Evolutionary conservation across 2,888 invertebrate genomes (phyloP).

Genomic region (Lasioglossum zephyrum): DNA sequence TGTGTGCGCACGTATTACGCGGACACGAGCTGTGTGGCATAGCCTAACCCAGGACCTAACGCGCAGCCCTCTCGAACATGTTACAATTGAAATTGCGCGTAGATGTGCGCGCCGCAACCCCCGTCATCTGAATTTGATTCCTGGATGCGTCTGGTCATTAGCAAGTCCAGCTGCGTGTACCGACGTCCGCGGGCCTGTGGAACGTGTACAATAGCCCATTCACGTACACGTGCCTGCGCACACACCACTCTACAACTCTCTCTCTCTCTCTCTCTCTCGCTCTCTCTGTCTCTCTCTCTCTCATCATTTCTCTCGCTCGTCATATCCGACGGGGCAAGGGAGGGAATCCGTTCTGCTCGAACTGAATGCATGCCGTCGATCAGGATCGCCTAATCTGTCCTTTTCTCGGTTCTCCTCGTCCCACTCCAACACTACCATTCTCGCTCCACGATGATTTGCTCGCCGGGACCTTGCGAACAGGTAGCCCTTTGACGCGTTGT

Average conservation of each 20-base stretch:
- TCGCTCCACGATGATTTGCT: not conserved
- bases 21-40: not conserved
- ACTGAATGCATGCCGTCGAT: conserved; percentile 26
- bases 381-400: conserved; percentile 39
- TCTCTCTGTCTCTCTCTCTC: conserved; percentile 12
- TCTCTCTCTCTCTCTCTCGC: not conserved
- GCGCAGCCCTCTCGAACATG: conserved; percentile 27
- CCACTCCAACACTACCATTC: not conserved
- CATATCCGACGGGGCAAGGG: conserved; percentile 55
- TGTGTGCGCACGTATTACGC: not conserved
- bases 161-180: conserved; percentile 74
- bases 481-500: conserved; percentile 25
- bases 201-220: conserved; percentile 59
- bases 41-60: conserved; percentile 4
- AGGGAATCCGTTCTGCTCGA: conserved; percentile 25
- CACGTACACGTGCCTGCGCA: conserved; percentile 50
- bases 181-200: conserved; percentile 20
- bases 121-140: conserved; percentile 77
- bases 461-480: conserved; percentile 33
- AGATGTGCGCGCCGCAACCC: conserved; percentile 40
- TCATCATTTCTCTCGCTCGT: conserved; percentile 30
- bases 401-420: not conserved
- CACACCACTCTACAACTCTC: conserved; percentile 39
- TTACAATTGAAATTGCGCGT: conserved; percentile 59
- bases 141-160: conserved; percentile 78